These are phyloP conservation scores for Trilocha varians DNA, from an alignment of 2,888 invertebrate species.

Conservation along the genomic window DNA sequence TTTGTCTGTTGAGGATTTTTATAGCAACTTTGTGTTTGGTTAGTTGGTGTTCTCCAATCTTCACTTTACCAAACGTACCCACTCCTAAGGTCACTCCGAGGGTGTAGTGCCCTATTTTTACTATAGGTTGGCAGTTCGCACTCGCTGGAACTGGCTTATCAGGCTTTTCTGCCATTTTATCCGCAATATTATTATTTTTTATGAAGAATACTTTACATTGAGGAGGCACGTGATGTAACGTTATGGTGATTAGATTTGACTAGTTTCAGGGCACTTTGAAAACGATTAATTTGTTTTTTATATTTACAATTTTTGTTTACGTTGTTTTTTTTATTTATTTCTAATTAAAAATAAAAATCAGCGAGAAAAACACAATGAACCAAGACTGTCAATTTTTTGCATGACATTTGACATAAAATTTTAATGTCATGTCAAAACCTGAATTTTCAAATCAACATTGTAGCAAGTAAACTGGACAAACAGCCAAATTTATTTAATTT, in stretches of 20 bases:
- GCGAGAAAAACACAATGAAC: too few relatives aligned
- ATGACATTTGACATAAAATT: too few relatives aligned
- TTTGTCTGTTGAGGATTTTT: constrained; percentile 97
- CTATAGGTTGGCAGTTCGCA: constrained; percentile 78
- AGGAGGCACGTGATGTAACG: constrained; percentile 6
- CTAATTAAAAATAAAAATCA: too few relatives aligned
- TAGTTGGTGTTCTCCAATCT: constrained; percentile 97
- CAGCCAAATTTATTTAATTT: too few relatives aligned
- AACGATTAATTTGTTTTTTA: constrained; percentile 3
- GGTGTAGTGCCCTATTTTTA: constrained; percentile 98
- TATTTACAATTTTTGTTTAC: not conserved
- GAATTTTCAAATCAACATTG: too few relatives aligned
- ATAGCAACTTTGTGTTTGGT: constrained; percentile 99
- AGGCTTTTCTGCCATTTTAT: constrained; percentile 34
- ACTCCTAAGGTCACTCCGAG: constrained; percentile 91
- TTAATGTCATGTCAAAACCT: too few relatives aligned
- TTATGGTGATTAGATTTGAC: constrained; percentile 3
- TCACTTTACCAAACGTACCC: constrained; percentile 99
- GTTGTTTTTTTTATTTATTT: too few relatives aligned
- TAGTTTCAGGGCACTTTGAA: not conserved
- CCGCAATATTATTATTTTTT: constrained; percentile 9
- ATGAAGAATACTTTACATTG: constrained; percentile 18
- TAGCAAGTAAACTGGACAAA: too few relatives aligned
- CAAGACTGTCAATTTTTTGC: too few relatives aligned
- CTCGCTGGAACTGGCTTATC: constrained; percentile 53